A percentile compares a stretch with the other conserved stretches of the same genome.
Evolutionary conservation across 2,888 invertebrate genomes (phyloP).

Genomic region (Sinelater perroti): DNA sequence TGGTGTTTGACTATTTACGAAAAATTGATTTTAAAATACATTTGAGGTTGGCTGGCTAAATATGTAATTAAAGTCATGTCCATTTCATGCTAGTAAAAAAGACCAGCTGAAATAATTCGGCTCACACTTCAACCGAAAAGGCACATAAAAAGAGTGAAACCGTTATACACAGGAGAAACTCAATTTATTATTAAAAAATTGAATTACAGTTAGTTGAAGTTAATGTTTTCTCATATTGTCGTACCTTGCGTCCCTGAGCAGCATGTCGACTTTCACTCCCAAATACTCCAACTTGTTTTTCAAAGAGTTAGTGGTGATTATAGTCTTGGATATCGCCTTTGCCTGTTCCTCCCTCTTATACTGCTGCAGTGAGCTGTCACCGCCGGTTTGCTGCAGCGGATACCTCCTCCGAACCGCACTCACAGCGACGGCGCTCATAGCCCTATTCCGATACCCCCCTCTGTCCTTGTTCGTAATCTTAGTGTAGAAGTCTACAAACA

Average conservation of each 20-base stretch:
- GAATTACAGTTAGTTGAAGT: too few relatives aligned
- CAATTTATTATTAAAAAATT: too few relatives aligned
- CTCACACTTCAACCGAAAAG: too few relatives aligned
- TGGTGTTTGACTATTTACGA: too few relatives aligned
- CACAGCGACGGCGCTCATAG: constrained; percentile 1
- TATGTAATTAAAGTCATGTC: too few relatives aligned
- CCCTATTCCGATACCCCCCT: background rate
- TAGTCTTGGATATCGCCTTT: background rate
- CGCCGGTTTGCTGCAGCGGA: background rate
- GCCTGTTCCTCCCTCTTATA: background rate
- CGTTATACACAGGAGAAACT: too few relatives aligned
- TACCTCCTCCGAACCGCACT: background rate
- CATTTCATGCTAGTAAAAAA: too few relatives aligned
- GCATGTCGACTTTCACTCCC: background rate
- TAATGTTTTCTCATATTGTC: background rate
- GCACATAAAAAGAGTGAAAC: too few relatives aligned
- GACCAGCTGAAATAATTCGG: too few relatives aligned
- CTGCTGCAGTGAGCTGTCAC: background rate
- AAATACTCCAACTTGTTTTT: constrained; percentile 1
- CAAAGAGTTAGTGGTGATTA: background rate
- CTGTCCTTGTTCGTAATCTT: background rate
- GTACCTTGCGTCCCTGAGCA: background rate
- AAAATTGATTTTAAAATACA: too few relatives aligned
- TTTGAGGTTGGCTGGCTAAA: too few relatives aligned
- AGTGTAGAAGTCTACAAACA: background rate